Evolutionary conservation across 2,888 invertebrate genomes (phyloP), one percentile per base, ranked within the genome.

Genomic region (Nephrotoma flavescens): DNA sequence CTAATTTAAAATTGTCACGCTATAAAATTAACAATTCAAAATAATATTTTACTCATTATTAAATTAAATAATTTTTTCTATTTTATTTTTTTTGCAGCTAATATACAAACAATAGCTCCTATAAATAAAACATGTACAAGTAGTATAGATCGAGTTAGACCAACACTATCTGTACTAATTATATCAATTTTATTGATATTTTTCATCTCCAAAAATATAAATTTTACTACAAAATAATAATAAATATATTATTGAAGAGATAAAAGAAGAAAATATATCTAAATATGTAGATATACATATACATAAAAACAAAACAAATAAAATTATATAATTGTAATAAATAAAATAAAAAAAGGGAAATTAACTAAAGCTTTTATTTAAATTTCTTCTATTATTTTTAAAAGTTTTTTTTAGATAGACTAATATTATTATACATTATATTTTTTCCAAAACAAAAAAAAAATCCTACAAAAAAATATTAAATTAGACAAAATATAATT

Each of bases 401-500:
- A 52, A 15, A 7, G 15, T 31, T 31, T 71, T 19, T 71, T 71
- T 71, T 71, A 71, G 71, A 71, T 71, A 71, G 71, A 71, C 71
- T 71, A 71, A 71, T 71, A 71, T 71, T 47, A 47, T 47, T 71
- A 44, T 71, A 47, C 47, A 52, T 71, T 71, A 71, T 71, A 31
- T 71, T 71, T 71, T 71, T 71, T 71, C 71, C 71, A 71, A 71
- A 71, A 71, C 71, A 71, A 71, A 44, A 52, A 71, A 31, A 31
- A 71, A 71, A 71, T 31, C 31, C 31, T 85, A 87, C 41, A 57
- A 87, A 85, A 52, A 86, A 87, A 87, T 47, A 86, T 42, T 86
- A 83, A 87, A 31, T 47, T 85, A 85, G 85, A 57, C 1, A 45
- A 87, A 87, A 86, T 83, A 87, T 31, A 87, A 88, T 87, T 87